A percentile compares a stretch with the other conserved stretches of the same genome.
These are phyloP conservation scores for Melanotaenia trifasciata DNA, from an alignment of 2,797 vertebrate species.

Conservation along the genomic window DNA sequence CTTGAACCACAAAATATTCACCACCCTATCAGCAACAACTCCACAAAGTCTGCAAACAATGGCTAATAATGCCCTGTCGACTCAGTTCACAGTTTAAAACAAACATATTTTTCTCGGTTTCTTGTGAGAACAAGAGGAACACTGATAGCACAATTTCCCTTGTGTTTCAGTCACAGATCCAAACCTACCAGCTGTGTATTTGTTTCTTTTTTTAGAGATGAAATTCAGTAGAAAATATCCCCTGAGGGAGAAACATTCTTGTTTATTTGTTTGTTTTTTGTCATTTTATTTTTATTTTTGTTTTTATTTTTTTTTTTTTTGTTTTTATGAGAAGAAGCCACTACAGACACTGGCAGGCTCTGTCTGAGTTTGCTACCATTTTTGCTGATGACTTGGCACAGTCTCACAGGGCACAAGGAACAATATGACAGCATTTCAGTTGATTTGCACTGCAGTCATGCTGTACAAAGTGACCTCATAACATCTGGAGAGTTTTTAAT, in stretches of 20 bases:
- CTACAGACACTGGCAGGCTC: conserved; percentile 72
- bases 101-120: conserved; percentile 63
- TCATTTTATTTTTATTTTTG: conserved; percentile 38
- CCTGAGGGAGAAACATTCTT: conserved; percentile 82
- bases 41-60: conserved; percentile 72
- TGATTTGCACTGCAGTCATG: conserved; percentile 56
- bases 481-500: conserved; percentile 41
- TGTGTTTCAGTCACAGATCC: conserved; percentile 55
- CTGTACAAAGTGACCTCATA: conserved; percentile 40
- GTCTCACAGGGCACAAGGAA: conserved; percentile 73
- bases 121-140: conserved; percentile 53
- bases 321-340: conserved; percentile 73
- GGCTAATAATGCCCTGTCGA: conserved; percentile 47
- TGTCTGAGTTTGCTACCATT: conserved; percentile 82
- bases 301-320: conserved; percentile 22
- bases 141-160: conserved; percentile 50
- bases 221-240: conserved; percentile 76
- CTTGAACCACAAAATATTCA: conserved; percentile 79
- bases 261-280: conserved; percentile 22
- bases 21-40: conserved; percentile 68
- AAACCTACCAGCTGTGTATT: conserved; percentile 59
- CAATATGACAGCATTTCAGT: conserved; percentile 58
- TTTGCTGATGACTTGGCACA: conserved; percentile 82
- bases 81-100: conserved; percentile 70
- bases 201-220: conserved; percentile 61